Conservation (phyloP, 2,888 invertebrate species). For the Lasioglossum lativentre region DNA sequence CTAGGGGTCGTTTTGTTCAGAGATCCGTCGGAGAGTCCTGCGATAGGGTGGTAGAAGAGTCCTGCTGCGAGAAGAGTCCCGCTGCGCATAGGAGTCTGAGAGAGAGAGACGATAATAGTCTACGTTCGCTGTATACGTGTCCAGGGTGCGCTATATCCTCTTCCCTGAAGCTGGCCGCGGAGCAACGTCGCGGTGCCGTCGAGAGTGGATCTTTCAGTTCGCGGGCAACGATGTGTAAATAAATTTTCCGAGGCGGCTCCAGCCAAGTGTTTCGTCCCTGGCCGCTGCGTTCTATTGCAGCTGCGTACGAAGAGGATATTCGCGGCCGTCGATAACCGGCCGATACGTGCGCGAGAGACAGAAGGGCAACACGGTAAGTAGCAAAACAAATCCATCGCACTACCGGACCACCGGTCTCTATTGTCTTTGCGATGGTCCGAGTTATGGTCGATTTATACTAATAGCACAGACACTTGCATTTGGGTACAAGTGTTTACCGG, state of each 20-base stretch:
- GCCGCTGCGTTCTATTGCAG: constrained; percentile 22
- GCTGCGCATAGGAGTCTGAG: neutral
- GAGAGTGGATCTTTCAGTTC: neutral
- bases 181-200: neutral
- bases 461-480: too few species aligned
- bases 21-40: too few species aligned
- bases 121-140: neutral
- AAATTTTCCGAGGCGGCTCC: neutral
- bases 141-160: constrained; percentile 18
- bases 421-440: too few species aligned
- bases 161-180: neutral
- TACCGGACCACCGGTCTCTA: neutral
- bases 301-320: constrained; percentile 37
- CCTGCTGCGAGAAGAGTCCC: neutral
- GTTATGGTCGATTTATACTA: too few species aligned
- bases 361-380: constrained; percentile 52
- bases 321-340: constrained; percentile 36
- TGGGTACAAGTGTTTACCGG: too few species aligned
- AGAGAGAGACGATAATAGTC: neutral
- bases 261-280: constrained; percentile 2
- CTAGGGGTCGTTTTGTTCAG: too few species aligned
- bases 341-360: too few species aligned
- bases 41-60: neutral
- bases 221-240: constrained; percentile 24
- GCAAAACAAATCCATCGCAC: constrained; percentile 44